Conservation (phyloP, 2,797 vertebrate genomes). For the Caiman crocodilus region DNA sequence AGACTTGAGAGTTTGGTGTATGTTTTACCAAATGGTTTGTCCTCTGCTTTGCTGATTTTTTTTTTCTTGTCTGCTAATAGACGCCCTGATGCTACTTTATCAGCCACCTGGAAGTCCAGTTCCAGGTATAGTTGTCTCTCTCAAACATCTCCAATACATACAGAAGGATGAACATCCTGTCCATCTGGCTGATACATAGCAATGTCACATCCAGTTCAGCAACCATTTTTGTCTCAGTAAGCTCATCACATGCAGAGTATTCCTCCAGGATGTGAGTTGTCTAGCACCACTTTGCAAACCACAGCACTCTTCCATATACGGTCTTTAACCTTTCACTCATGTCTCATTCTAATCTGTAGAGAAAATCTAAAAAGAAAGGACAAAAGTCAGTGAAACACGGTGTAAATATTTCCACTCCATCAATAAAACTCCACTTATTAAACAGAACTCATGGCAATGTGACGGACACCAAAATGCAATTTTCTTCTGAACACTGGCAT, state of each 20-base stretch:
- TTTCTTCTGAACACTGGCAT: background rate
- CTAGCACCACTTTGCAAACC: background rate
- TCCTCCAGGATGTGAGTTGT: background rate
- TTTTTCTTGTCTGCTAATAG: background rate
- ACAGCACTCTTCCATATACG: background rate
- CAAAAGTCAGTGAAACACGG: background rate
- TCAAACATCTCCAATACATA: background rate
- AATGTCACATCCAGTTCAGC: background rate
- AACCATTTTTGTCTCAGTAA: background rate
- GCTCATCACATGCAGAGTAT: background rate
- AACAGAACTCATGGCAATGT: background rate
- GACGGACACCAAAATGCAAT: background rate
- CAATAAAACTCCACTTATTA: background rate
- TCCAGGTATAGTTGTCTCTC: background rate
- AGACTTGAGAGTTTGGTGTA: background rate
- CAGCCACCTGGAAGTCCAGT: background rate
- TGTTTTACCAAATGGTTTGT: background rate
- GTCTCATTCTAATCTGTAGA: background rate
- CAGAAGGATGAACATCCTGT: background rate
- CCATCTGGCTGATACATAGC: background rate
- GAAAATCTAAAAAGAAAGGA: background rate
- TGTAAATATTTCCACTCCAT: background rate
- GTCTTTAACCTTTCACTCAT: background rate
- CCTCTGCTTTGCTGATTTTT: background rate
- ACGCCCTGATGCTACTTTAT: background rate